Base-by-base conservation (phyloP, 2,797 vertebrate species). In the Silurus lanzhouensis region DNA sequence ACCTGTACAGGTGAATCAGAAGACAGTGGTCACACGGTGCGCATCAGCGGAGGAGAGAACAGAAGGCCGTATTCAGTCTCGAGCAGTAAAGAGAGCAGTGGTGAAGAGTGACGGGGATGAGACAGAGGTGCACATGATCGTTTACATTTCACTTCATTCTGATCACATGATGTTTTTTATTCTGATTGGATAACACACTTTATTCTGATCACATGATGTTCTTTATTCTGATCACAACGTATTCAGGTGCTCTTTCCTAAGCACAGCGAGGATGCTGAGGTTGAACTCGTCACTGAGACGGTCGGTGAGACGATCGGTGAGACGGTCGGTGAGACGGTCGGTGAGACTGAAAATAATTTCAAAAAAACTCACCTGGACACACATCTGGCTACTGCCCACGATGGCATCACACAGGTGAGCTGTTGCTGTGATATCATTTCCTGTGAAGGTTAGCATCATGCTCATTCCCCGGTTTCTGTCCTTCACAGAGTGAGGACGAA, bases 331-430 rank as follows among this genome's bases (percentile, higher is more conserved):
- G 85, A 92, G 97, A 66, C 95, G 95, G 2, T 96, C 95, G 72
- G 95, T 97, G 91, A 94, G 96, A 89, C 95, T 87, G 55, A 93
- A 96, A 96, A 95, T 70, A 95, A 94, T 44, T 92, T 95, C 5
- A 96, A 96, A 80, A 96, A 97, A 91, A 85, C 92, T 25, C 94
- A 94, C 76, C 91, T 97, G 92, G 93, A 96, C 76, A 92, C 93
- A 86, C 96, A 97, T 91, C 96, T 97, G 68, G 96, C 96, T 0
- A 95, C 96, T 84, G 95, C 96, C 92, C 95, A 95, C 91, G 96
- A 97, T 31, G 97, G 98, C 94, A 97, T 97, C 82, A 95, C 96
- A 93, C 93, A 98, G 97, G 98, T 99, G 84, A 86, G 92, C 63
- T 63, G 66, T 52, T 22, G n/a, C 20, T 55, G 66, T 60, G 6